These are phyloP conservation scores for Magallana ariakensis DNA, from an alignment of 1,140 invertebrate species.

Conservation along the genomic window DNA sequence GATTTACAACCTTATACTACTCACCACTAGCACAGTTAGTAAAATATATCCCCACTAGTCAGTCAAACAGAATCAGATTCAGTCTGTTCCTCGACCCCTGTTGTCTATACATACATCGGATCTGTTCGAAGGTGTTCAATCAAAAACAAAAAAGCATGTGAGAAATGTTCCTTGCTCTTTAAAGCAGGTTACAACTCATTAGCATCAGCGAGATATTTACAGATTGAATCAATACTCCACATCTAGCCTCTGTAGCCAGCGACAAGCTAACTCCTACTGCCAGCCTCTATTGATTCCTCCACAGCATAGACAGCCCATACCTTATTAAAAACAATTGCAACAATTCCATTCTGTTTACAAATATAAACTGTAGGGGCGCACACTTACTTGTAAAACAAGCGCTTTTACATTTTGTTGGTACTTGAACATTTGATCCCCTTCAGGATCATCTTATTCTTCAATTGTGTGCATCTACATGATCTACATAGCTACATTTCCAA, in stretches of 20 bases:
- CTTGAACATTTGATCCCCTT: neutral
- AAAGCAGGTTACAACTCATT: neutral
- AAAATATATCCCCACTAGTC: too few species aligned
- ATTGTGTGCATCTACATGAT: too few species aligned
- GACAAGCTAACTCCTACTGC: neutral
- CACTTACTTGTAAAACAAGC: neutral
- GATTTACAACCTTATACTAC: too few species aligned
- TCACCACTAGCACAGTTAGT: too few species aligned
- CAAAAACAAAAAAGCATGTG: neutral
- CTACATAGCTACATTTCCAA: too few species aligned
- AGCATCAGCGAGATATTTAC: constrained; percentile 14
- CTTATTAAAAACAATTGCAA: constrained; percentile 15
- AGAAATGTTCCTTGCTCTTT: neutral
- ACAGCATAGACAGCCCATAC: neutral
- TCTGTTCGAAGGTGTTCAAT: too few species aligned
- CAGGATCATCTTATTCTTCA: too few species aligned
- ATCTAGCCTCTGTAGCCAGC: constrained; percentile 2
- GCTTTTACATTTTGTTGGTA: neutral
- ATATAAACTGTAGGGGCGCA: neutral
- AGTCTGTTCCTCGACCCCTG: too few species aligned
- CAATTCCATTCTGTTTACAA: constrained; percentile 8
- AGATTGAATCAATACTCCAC: constrained; percentile 1
- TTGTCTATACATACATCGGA: too few species aligned
- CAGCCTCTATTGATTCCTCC: neutral
- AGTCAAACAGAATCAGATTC: too few species aligned